A percentile compares a stretch with the other conserved stretches of the same genome.
phyloP scores from a whole-genome alignment of 2,888 invertebrate species.

The Podotricha telesiphe region DNA sequence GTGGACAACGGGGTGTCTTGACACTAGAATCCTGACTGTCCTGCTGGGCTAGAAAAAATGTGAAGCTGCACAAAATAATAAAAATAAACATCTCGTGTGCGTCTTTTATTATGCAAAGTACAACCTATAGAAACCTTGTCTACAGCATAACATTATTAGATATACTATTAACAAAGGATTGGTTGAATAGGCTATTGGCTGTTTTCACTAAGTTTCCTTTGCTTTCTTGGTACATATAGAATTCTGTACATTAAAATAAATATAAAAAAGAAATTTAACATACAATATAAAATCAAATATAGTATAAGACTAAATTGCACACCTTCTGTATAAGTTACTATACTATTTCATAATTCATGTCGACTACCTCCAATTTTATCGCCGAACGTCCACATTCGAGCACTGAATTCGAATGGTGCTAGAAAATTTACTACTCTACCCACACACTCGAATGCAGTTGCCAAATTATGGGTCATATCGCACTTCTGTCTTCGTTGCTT shows the following conservation, averaged over 20 bases:
- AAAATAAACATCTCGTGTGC: too few relatives aligned
- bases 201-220: not conserved
- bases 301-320: not conserved
- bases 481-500: constrained; percentile 24
- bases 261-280: not conserved
- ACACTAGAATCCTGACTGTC: too few relatives aligned
- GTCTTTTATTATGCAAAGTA: too few relatives aligned
- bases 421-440: constrained; percentile 84
- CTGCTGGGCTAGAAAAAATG: too few relatives aligned
- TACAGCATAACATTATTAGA: too few relatives aligned
- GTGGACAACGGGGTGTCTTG: too few relatives aligned
- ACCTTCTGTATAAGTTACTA: constrained; percentile 2
- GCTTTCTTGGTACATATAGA: not conserved
- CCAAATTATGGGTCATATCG: constrained; percentile 71
- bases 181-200: not conserved
- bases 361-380: constrained; percentile 10
- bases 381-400: constrained; percentile 73
- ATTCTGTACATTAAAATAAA: too few relatives aligned
- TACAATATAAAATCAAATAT: not conserved
- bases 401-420: constrained; percentile 89
- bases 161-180: too few relatives aligned
- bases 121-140: too few relatives aligned
- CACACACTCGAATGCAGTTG: constrained; percentile 88
- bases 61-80: too few relatives aligned
- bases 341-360: constrained; percentile 13